These are phyloP conservation scores for Epiblema foenella DNA, from an alignment of 2,888 invertebrate genomes.

Conservation along the genomic window DNA sequence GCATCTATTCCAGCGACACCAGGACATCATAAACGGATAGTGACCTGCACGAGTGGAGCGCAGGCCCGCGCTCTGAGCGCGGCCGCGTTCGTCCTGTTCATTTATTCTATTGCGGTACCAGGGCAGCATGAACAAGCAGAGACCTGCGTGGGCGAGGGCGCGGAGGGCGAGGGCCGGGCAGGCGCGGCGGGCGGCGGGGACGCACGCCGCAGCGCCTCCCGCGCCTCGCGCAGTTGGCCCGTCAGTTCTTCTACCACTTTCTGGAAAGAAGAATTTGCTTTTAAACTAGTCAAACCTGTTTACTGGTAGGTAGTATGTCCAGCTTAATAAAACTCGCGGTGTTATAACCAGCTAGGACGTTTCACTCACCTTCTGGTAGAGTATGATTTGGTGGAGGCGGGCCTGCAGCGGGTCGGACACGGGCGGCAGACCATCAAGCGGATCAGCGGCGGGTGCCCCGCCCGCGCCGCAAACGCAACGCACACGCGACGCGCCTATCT, in stretches of 20 bases:
- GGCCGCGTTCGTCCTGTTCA: slow-evolving; percentile 47
- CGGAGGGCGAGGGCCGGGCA: slow-evolving; percentile 67
- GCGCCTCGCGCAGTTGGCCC: slow-evolving; percentile 91
- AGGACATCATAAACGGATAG: slow-evolving; percentile 83
- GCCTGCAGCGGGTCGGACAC: slow-evolving; percentile 89
- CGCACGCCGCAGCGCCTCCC: slow-evolving; percentile 86
- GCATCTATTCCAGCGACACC: slow-evolving; percentile 8
- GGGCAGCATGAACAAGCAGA: slow-evolving; percentile 83
- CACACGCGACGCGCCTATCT: slow-evolving; percentile 48
- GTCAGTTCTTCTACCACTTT: slow-evolving; percentile 90
- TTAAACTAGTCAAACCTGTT: too few relatives aligned
- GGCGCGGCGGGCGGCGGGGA: slow-evolving; percentile 59
- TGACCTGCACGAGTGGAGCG: slow-evolving; percentile 85
- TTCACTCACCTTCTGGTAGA: slow-evolving; percentile 88
- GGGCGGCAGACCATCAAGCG: slow-evolving; percentile 90
- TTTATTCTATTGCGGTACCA: slow-evolving; percentile 49
- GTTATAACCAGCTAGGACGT: too few relatives aligned
- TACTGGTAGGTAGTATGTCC: too few relatives aligned
- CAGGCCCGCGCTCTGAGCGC: slow-evolving; percentile 50
- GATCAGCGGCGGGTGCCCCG: slow-evolving; percentile 73
- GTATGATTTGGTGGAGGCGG: slow-evolving; percentile 92
- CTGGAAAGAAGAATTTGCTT: slow-evolving; percentile 69
- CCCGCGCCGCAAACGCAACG: slow-evolving; percentile 53
- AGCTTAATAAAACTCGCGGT: too few relatives aligned
- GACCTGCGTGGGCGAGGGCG: slow-evolving; percentile 78